Base-by-base conservation (phyloP, 1,140 invertebrate species). In the Andrena cerasifolii region DNA sequence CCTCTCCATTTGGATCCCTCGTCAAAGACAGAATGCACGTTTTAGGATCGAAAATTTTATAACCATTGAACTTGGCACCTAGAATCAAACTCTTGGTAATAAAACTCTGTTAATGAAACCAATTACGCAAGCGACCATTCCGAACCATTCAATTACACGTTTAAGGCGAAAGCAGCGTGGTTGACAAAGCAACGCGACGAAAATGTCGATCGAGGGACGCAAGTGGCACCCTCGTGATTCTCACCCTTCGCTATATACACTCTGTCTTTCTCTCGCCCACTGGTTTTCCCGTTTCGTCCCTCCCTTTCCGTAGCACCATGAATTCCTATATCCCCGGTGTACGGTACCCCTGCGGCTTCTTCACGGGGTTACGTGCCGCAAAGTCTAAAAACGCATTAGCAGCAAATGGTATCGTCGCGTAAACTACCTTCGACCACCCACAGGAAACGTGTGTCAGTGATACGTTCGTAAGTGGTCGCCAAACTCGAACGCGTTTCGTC, bases 311-410 rank as follows among this genome's bases (percentile, higher is more conserved):
- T 3, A 31, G n/a, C 18, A 14, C 24, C 45, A 61, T 61, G 21
- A 70, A 75, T 75, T 61, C 33, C 65, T 1, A 40, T 59, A 47
- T 28, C 12, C 45, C 21, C 14, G 2, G 16, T 14, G 18, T 16
- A 45, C 47, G 12, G 66, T 31, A 58, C 18, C 59, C 76, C 76
- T 16, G 58, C 26, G 51, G 76, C 14, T 65, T 78, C 51, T 63
- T 78, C 73, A 65, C 43, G 21, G 40, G 8, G 24, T 45, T 28
- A 73, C 59, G 21, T 36, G 28, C 21, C n/a, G 10, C 54, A 68
- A 53, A 65, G 54, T 67, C 45, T 76, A 76, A 66, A 62, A 76
- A 70, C 45, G 54, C 78, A 76, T 79, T 79, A 79, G n/a, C 21
- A 31, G 36, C n/a, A 76, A 79, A 79, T 63, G 62, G 72, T 53